Base-by-base conservation (phyloP, 2,113 vertebrate species). In the Corythoichthys haematopterus region DNA sequence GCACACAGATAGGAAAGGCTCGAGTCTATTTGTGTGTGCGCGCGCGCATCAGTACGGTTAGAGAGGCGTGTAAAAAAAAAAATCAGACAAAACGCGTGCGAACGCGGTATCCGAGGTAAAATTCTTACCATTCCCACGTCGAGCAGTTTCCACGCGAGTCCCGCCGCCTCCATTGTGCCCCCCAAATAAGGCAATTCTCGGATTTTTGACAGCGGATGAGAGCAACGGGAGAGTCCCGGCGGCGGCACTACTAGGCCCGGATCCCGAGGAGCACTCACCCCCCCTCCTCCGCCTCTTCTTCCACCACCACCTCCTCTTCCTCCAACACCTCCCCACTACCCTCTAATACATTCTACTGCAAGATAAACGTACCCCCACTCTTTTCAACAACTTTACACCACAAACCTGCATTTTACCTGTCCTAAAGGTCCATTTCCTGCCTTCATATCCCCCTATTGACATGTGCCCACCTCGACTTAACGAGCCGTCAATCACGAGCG, bases 41-140 rank as follows among this genome's bases (percentile, higher is more conserved):
- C 45, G 62, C 71, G 76, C 70, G 59, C 65, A 53, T 72, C 68
- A 48, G 47, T 70, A 51, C 65, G 46, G n/a, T 15, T 36, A 56
- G 38, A 76, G 79, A 69, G 70, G 57, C 64, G 75, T 58, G 79
- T 74, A 82, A 75, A 76, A 78, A 70, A 37, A 64, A 80, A 80
- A 87, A 89, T 84, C 76, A 84, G 83, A 80, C 40, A 78, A 88
- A 88, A 79, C 71, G 58, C 71, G 56, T 52, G 43, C 63, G 77
- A 74, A 75, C 72, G 46, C 80, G 80, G 51, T 68, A 84, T 82
- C 75, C 69, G 75, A 56, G 71, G 81, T 72, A 61, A 72, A 75
- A 87, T 78, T 90, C 91, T 92, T 92, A 93, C 92, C 92, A 91
- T 91, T 92, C 83, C 86, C 71, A 66, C 74, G 77, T 85, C 75